Base-by-base conservation (phyloP, 2,113 vertebrate genomes). In the Calidris pugnax region DNA sequence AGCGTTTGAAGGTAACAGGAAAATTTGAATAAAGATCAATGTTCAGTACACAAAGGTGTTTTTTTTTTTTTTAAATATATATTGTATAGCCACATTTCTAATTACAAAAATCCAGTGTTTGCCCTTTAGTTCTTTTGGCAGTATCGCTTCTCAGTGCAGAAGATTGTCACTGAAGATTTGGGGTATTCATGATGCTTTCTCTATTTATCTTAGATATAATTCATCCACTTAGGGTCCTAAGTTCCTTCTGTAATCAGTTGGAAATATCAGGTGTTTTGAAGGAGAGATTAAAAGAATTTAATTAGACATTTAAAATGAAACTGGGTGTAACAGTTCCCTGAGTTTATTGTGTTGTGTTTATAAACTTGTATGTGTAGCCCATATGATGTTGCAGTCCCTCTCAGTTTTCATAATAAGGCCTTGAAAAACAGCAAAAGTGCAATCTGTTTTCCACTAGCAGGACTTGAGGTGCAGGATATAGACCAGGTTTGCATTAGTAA, bases 1-100 rank as follows among this genome's bases (percentile, higher is more conserved):
- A 96, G 99, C 99, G 51, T 99, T 99, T 97, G 99, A 99, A 99
- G 99, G 99, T 99, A 99, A 97, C 83, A 95, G 95, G 94, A 96
- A 91, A 96, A 93, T 85, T 8, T 90, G 23, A 94, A 79, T 96
- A 85, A 95, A 95, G 30, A 69, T 92, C 37, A 57, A 92, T 97
- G 89, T 96, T 97, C 90, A 81, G 19, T 96, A 45, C 41, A n/a
- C 20, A 75, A 20, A 53, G 27, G n/a, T 12, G n/a, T n/a, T n/a
- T n/a, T 27, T 64, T 66, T 19, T 50, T 75, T 47, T 78, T 5
- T 10, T 27, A 18, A 15, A 20, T 63, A 60, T 56, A 32, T 87
- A 26, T 55, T 77, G 71, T 69, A 33, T 60, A 89, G n/a, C 35
- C 69, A 79, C 57, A 55, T 89, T 85, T 73, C 76, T 43, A 94